Percentiles rank a stretch among this genome's conserved stretches.
Evolutionary conservation across 2,888 invertebrate species (phyloP).

Genomic region (Heliconius hortense): DNA sequence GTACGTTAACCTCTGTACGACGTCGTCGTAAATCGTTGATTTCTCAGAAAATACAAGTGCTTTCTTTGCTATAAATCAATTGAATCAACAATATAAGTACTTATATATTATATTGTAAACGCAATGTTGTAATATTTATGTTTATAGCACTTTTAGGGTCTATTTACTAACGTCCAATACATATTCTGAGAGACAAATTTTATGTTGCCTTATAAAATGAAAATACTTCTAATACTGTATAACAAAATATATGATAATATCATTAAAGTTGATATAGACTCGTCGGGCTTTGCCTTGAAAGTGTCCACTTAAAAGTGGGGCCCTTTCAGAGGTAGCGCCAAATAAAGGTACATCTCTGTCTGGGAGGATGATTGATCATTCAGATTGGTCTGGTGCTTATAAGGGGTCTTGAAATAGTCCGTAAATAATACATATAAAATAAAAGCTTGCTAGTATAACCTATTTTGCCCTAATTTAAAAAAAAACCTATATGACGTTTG

Average conservation of each 20-base stretch:
- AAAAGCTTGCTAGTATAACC: too few species aligned
- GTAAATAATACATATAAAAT: too few species aligned
- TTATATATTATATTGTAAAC: not conserved
- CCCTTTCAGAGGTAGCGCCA: too few species aligned
- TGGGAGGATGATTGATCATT: too few species aligned
- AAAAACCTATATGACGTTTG: too few species aligned
- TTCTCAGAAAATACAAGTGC: slow-evolving; percentile 5
- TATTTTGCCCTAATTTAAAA: too few species aligned
- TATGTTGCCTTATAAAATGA: not conserved
- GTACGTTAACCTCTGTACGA: slow-evolving; percentile 3
- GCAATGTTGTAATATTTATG: not conserved
- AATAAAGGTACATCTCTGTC: too few species aligned
- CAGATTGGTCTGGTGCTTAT: too few species aligned
- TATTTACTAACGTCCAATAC: not conserved
- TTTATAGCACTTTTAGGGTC: not conserved
- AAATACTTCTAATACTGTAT: not conserved
- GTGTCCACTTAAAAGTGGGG: too few species aligned
- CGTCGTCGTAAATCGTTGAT: slow-evolving; percentile 9
- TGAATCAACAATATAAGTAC: not conserved
- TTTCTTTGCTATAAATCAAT: not conserved
- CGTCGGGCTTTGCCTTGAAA: too few species aligned
- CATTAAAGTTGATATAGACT: not conserved
- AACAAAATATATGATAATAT: too few species aligned
- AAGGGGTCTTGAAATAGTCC: too few species aligned
- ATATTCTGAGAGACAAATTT: not conserved